A percentile compares a stretch with the other conserved stretches of the same genome.
These are phyloP conservation scores for Entelurus aequoreus DNA, from an alignment of 2,113 vertebrate species.

Conservation along the genomic window DNA sequence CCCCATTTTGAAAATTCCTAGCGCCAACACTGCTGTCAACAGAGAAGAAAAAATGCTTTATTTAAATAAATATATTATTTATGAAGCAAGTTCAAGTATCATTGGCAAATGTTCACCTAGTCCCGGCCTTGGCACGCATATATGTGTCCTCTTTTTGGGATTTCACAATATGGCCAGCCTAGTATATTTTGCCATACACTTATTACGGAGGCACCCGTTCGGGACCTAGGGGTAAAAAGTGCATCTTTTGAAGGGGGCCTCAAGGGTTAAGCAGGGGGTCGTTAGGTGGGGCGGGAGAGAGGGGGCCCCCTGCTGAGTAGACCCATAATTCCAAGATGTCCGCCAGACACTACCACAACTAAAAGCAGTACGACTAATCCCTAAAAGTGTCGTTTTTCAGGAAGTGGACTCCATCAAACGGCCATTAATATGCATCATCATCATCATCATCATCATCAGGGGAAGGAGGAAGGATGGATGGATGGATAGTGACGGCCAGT, in stretches of 20 bases:
- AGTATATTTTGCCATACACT: conserved; percentile 34
- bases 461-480: neutral
- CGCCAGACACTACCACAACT: neutral
- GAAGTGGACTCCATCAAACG: neutral
- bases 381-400: neutral
- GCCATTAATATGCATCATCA: conserved; percentile 1
- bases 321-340: neutral
- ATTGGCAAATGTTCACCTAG: no score
- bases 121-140: no score
- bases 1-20: no score
- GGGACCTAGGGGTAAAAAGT: conserved; percentile 23
- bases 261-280: conserved; percentile 21
- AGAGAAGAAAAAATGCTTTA: no score
- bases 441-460: neutral
- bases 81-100: no score
- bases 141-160: no score
- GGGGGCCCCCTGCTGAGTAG: no score
- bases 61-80: no score
- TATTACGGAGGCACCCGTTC: conserved; percentile 50
- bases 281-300: no score
- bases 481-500: conserved; percentile 11
- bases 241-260: conserved; percentile 28
- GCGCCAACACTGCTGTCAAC: no score
- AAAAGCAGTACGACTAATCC: neutral
- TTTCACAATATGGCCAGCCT: no score